Evolutionary conservation across 2,888 invertebrate genomes (phyloP), one percentile per base, ranked within the genome.

Genomic region (Drosophila gaucha): DNA sequence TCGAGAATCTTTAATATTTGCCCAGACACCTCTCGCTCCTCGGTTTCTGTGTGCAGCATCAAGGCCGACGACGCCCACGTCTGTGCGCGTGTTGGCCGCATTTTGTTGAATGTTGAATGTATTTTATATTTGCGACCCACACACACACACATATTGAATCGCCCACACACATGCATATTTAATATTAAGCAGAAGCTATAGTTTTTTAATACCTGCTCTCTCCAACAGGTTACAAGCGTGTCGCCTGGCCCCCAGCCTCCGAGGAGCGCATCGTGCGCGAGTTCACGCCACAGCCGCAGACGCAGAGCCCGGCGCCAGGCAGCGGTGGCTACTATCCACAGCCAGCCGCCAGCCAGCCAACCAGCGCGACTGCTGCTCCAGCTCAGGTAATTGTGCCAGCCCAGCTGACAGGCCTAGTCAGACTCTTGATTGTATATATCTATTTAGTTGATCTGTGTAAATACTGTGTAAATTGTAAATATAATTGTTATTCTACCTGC

Each of bases 201-300:
- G 12, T 12, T 24, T 51, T 22, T 22, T 66, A 51, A 66, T 65
- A 35, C 57, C 38, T 36, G 33, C 18, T 26, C 2, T 1, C 30
- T 6, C 31, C 22, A 5, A 6, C 65, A 96, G 96, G 95, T 91
- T 94, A 95, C 87, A 97, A 96, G 93, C 94, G 96, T 92, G 96
- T 97, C 89, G 96, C 96, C 92, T 97, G 97, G 97, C 97, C 97
- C 76, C 96, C 96, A 84, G 94, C 94, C 80, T 93, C 93, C 78
- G 94, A 95, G 90, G 95, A 94, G 76, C 94, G 95, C 91, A 94
- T 94, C 75, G 93, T 94, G 92, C 93, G 93, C 51, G 91, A 91
- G 67, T 91, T 91, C 62, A 91, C 91, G 49, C 91, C 92, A 14
- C 91, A 91, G 65, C 90, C 91, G 54, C 87, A 85, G 41, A 62